Conservation (phyloP, 1,140 invertebrate species). For the Lucilia sericata region DNA sequence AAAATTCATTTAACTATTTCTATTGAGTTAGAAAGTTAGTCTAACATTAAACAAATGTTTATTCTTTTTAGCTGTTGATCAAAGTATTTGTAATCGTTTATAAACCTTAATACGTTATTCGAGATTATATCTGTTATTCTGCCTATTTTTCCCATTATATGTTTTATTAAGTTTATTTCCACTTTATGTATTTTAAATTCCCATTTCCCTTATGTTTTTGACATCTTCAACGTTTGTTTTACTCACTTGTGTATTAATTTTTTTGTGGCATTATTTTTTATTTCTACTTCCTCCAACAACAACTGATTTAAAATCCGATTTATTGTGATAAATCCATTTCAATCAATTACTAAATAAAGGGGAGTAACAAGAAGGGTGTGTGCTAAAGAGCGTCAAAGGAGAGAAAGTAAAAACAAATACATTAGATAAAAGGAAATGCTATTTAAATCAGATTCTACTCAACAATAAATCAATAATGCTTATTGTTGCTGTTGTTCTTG, state of each 20-base stretch:
- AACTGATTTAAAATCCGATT: constrained; percentile 11
- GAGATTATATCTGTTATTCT: too few relatives aligned
- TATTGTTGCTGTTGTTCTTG: not conserved
- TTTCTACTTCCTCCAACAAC: not conserved
- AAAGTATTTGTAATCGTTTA: too few relatives aligned
- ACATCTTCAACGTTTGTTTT: not conserved
- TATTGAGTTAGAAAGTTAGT: too few relatives aligned
- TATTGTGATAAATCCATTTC: constrained; percentile 25
- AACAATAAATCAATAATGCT: constrained; percentile 19
- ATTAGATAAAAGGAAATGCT: not conserved
- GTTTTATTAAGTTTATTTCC: not conserved
- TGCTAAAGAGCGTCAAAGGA: not conserved
- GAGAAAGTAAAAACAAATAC: not conserved
- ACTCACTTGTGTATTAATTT: not conserved
- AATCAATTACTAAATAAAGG: not conserved
- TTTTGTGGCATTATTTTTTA: not conserved
- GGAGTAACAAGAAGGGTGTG: not conserved
- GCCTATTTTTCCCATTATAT: not conserved
- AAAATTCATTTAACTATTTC: too few relatives aligned
- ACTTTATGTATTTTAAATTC: not conserved
- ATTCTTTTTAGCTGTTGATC: too few relatives aligned
- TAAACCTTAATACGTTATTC: too few relatives aligned
- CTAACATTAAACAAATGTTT: too few relatives aligned
- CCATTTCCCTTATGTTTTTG: not conserved
- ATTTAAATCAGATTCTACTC: not conserved